Conservation (phyloP, 2,888 invertebrate species). For the Cerastoderma edule region DNA sequence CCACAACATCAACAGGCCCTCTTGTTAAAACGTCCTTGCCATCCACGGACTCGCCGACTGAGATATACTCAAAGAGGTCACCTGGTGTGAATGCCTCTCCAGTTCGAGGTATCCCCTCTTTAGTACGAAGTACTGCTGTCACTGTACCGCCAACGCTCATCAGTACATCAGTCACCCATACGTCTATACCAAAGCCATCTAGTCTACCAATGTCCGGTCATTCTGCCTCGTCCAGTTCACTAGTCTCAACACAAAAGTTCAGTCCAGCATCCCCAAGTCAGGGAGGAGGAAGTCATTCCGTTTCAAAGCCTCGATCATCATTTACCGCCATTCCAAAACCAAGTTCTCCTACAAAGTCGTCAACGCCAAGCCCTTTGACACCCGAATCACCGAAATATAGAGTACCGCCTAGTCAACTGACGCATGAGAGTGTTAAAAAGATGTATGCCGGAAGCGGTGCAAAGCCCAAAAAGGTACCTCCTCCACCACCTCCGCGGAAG, state of each 20-base stretch:
- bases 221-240: slow-evolving; percentile 10
- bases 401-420: slow-evolving; percentile 47
- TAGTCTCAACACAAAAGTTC: slow-evolving; percentile 49
- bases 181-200: slow-evolving; percentile 50
- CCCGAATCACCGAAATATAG: slow-evolving; percentile 59
- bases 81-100: slow-evolving; percentile 34
- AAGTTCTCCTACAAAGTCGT: slow-evolving; percentile 52
- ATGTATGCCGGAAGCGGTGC: neutral
- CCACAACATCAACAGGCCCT: slow-evolving; percentile 58
- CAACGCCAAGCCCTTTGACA: slow-evolving; percentile 54
- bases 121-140: slow-evolving; percentile 53
- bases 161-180: slow-evolving; percentile 41
- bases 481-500: slow-evolving; percentile 81
- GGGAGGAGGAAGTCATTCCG: slow-evolving; percentile 2
- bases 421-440: slow-evolving; percentile 13
- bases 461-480: slow-evolving; percentile 76
- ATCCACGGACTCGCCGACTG: slow-evolving; percentile 55
- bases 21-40: slow-evolving; percentile 38
- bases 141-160: slow-evolving; percentile 40
- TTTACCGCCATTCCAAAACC: slow-evolving; percentile 60
- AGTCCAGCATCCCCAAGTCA: slow-evolving; percentile 57
- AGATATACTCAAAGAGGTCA: slow-evolving; percentile 31
- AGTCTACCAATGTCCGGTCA: slow-evolving; percentile 51
- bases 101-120: slow-evolving; percentile 36
- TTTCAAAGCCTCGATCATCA: slow-evolving; percentile 37